These are phyloP conservation scores for Chlorops oryzae DNA, from an alignment of 1,140 invertebrate species.

Conservation along the genomic window DNA sequence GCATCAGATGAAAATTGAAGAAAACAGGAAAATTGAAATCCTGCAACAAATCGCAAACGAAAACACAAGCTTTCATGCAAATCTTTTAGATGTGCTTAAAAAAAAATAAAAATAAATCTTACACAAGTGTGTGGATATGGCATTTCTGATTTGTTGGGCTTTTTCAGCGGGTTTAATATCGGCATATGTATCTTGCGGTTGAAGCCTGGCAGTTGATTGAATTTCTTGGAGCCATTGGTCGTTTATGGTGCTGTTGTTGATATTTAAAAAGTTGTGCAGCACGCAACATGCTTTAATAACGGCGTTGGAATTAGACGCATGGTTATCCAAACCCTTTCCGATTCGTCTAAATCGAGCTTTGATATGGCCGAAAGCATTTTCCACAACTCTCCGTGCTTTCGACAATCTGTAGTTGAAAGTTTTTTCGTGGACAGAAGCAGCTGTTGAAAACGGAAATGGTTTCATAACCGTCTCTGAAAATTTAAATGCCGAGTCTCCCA, in stretches of 20 bases:
- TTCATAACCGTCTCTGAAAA: constrained; percentile 6
- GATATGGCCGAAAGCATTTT: constrained; percentile 11
- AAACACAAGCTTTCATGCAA: no score
- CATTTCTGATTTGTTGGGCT: no score
- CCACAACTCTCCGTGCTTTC: constrained; percentile 9
- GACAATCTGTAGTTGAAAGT: constrained; percentile 9
- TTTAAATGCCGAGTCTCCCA: constrained; percentile 10
- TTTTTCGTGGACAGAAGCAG: background rate
- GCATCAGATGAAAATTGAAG: no score
- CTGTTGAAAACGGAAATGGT: constrained; percentile 2
- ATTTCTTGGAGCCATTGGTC: constrained; percentile 4
- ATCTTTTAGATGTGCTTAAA: no score
- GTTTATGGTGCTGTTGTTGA: background rate
- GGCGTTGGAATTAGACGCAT: background rate
- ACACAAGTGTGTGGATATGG: no score
- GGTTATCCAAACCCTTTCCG: constrained; percentile 10
- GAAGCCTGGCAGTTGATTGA: no score
- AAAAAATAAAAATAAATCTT: no score
- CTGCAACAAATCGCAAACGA: no score
- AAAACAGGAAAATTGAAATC: no score
- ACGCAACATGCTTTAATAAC: constrained; percentile 7
- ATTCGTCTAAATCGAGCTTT: constrained; percentile 10
- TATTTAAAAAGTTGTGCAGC: constrained; percentile 14
- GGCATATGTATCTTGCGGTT: no score
- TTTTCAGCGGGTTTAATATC: no score